Evolutionary conservation across 2,797 vertebrate genomes (phyloP), one percentile per base, ranked within the genome.

Genomic region (Hephaestus fuliginosus): DNA sequence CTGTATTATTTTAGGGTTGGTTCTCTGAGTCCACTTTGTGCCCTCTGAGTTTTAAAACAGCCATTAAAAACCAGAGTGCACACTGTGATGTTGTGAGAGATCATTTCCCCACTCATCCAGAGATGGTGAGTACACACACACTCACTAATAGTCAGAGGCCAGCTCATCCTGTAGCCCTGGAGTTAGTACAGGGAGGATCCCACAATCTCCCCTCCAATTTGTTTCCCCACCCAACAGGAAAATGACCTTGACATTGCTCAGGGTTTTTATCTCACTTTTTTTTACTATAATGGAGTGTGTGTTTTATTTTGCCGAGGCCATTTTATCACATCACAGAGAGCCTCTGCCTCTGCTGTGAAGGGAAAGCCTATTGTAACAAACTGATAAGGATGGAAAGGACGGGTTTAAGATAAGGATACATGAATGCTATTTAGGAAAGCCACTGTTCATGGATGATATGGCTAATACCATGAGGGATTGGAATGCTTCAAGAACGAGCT

Each of bases 231-330:
- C 68, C 67, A 78, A 70, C 55, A 70, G 74, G 58, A 83, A 80
- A 76, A 82, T 69, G 66, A 89, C 87, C 83, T 86, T 86, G 69
- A 75, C 71, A 17, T 64, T 53, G 64, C 72, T 71, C 65, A 51
- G 70, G 65, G 30, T 58, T 80, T 89, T 82, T 70, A 75, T 79
- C 75, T 57, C 43, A 11, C 48, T 48, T 43, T 74, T 65, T 64
- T 69, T 76, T 43, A 69, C 18, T 39, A 20, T 62, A 57, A 56
- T 70, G 60, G 76, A 72, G 75, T 30, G 62, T 9, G 28, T 70
- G 46, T 77, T 87, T 90, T 81, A 55, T 74, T 77, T 73, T 66
- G 64, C 52, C 20, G 1, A 18, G 25, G 18, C 36, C 3, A 4
- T 55, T 80, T 79, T 53, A 72, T 90, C 84, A 60, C 43, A 33